Conservation (phyloP, 2,888 invertebrate species). For the Unio delphinus region DNA sequence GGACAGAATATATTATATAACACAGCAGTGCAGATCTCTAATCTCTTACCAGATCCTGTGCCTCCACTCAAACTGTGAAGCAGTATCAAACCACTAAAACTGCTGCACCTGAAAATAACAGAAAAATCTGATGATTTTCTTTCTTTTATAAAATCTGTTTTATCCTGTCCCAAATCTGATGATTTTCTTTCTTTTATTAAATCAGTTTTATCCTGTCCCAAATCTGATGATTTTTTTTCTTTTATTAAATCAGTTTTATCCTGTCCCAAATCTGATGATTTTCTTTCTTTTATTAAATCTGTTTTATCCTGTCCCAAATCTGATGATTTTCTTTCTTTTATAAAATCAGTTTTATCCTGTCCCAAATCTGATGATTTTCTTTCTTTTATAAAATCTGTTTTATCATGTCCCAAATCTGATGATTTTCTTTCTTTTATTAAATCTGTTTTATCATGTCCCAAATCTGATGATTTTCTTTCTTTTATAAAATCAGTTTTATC, state of each 20-base stretch:
- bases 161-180: not conserved
- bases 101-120: conserved; percentile 56
- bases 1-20: not conserved
- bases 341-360: not conserved
- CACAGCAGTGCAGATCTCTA: not conserved
- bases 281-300: no score
- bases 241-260: not conserved
- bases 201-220: no score
- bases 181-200: no score
- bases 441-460: not conserved
- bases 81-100: conserved; percentile 60
- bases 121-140: not conserved
- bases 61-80: conserved; percentile 70
- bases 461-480: not conserved
- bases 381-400: no score
- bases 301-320: not conserved
- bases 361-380: not conserved
- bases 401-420: not conserved
- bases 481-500: no score
- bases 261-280: not conserved
- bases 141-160: not conserved
- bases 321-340: not conserved
- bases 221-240: not conserved
- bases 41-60: conserved; percentile 64
- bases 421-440: not conserved